Base-by-base conservation (phyloP, 2,888 invertebrate species). In the Pantelozetes paolii region DNA sequence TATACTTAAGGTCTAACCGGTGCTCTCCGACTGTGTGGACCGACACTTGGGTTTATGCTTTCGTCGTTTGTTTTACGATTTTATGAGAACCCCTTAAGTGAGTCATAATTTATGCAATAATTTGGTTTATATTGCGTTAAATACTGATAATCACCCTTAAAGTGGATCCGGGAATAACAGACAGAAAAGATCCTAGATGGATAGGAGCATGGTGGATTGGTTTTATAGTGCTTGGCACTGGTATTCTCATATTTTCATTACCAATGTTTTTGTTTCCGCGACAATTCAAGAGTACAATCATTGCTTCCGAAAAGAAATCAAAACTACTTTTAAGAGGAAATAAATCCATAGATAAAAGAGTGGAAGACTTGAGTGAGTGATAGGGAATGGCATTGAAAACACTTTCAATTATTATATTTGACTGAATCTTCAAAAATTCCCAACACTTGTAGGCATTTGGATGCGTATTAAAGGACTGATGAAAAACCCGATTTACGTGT, bases 151-250 rank as follows among this genome's bases (percentile, higher is more conserved):
- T 23, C 42, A 36, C 6, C 11, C 11, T 36, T 8, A 8, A 36
- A 77, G 77, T 30, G 45, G 74, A 77, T 69, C 77, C 78, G 6
- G 77, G 76, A 0, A 76, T 79, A 32, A 72, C 73, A 42, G 54
- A 72, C 6, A 36, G 40, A 1, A 75, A 71, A 6, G 79, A 79
- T 69, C 79, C 79, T 2, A 76, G 78, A 32, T 79, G 78, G 78
- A 75, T 79, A 1, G 79, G 79, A 15, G 78, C 79, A 2, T 79
- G 79, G 79, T 79, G 79, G 79, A 64, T 79, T 70, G 79, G 79
- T 26, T 79, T 79, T 62, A 28, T 78, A 23, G 73, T 79, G 13
- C 59, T 79, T 11, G 79, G 79, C 1, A n/a, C 70, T 15, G 50
- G 74, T 2, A 48, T 78, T 2, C 64, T 77, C 0, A 13, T 79